Conservation (phyloP, 2,888 invertebrate genomes). For the Netelia fuscicornis region DNA sequence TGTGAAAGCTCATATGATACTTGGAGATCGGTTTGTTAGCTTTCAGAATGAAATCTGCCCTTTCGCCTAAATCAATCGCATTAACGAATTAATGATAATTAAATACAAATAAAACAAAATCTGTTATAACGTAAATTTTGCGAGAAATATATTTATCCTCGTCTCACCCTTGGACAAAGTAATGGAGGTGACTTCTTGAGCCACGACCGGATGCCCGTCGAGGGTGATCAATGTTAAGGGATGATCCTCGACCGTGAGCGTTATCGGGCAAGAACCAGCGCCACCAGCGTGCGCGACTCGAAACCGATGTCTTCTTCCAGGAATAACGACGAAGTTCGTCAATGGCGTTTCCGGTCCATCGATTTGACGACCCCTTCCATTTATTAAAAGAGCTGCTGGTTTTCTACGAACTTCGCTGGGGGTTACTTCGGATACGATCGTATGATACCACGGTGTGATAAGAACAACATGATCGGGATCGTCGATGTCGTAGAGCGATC, state of each 20-base stretch:
- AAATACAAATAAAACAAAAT: too few relatives aligned
- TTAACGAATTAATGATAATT: not conserved
- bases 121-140: too few relatives aligned
- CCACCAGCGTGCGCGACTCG: constrained; percentile 89
- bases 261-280: constrained; percentile 89
- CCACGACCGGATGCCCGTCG: constrained; percentile 89
- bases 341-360: constrained; percentile 82
- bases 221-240: constrained; percentile 88
- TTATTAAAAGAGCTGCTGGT: constrained; percentile 87
- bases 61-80: constrained; percentile 86
- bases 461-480: constrained; percentile 89
- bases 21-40: constrained; percentile 87
- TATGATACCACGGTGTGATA: constrained; percentile 90
- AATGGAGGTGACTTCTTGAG: constrained; percentile 87
- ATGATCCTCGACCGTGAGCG: constrained; percentile 89
- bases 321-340: constrained; percentile 86
- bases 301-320: constrained; percentile 89
- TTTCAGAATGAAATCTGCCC: constrained; percentile 90
- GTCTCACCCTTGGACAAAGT: constrained; percentile 87
- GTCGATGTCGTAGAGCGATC: constrained; percentile 90
- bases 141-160: too few relatives aligned
- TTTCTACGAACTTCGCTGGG: constrained; percentile 85
- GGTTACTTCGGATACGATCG: constrained; percentile 80
- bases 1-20: constrained; percentile 88
- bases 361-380: constrained; percentile 87